These are phyloP conservation scores for Papilio aristodemus DNA, from an alignment of 1,140 invertebrate genomes.

Conservation along the genomic window DNA sequence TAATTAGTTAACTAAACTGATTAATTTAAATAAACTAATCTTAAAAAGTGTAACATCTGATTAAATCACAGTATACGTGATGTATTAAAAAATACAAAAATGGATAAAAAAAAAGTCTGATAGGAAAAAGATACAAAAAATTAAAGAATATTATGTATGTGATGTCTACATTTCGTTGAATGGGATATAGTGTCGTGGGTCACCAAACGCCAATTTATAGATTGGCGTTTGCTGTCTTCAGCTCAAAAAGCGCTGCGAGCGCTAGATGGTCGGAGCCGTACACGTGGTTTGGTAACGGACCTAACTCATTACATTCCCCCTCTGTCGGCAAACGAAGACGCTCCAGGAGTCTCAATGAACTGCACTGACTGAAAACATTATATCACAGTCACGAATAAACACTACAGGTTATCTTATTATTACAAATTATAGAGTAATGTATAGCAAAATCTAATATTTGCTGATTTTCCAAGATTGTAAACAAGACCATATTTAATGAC, in stretches of 20 bases:
- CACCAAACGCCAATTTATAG: too few species aligned
- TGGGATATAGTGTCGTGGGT: not conserved
- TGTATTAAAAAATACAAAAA: too few species aligned
- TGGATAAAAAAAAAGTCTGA: not conserved
- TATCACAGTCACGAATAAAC: not conserved
- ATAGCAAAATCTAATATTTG: too few species aligned
- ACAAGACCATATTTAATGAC: too few species aligned
- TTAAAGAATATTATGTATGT: not conserved
- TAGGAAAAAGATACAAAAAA: not conserved
- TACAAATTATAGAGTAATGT: not conserved
- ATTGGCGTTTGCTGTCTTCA: slow-evolving; percentile 36
- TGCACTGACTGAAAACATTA: slow-evolving; percentile 49
- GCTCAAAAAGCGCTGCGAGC: slow-evolving; percentile 80
- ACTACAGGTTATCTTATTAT: too few species aligned
- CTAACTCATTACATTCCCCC: slow-evolving; percentile 81
- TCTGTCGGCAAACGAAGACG: slow-evolving; percentile 84
- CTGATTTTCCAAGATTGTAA: too few species aligned
- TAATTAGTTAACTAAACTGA: too few species aligned
- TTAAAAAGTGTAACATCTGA: not conserved
- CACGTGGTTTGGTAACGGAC: slow-evolving; percentile 86
- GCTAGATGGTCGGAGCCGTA: slow-evolving; percentile 90
- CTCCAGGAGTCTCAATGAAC: slow-evolving; percentile 81
- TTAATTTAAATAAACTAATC: too few species aligned
- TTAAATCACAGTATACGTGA: too few species aligned
- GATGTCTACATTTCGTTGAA: not conserved